These are phyloP conservation scores for Brachionus koreanus DNA, from an alignment of 1,140 invertebrate genomes.

Conservation along the genomic window DNA sequence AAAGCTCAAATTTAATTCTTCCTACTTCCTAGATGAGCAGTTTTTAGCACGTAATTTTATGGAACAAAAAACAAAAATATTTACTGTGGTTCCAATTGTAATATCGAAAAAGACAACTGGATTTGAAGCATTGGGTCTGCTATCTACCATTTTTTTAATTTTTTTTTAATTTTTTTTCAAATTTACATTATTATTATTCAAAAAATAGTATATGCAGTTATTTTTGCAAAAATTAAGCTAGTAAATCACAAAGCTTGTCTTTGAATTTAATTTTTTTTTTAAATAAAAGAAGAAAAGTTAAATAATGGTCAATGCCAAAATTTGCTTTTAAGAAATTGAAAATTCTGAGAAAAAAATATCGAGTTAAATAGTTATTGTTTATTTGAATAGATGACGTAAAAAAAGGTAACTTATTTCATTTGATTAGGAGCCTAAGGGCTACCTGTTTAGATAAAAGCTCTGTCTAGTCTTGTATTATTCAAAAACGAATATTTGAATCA, in stretches of 20 bases:
- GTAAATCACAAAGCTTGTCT: neutral
- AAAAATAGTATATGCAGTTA: neutral
- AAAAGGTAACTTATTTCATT: neutral
- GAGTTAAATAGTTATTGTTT: neutral
- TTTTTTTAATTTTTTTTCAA: neutral
- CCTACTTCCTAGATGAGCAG: constrained; percentile 68
- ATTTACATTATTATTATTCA: neutral
- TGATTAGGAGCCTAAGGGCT: neutral
- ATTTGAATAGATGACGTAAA: neutral
- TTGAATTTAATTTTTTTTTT: neutral
- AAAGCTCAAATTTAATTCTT: constrained; percentile 90
- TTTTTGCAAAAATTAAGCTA: neutral
- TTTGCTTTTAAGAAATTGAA: too few species aligned
- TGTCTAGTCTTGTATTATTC: neutral
- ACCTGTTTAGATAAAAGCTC: neutral
- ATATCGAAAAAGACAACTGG: constrained; percentile 83
- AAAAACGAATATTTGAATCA: neutral
- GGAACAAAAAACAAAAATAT: constrained; percentile 44
- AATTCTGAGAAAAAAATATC: too few species aligned
- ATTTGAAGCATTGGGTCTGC: constrained; percentile 61
- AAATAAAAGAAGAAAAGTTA: too few species aligned
- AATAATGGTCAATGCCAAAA: too few species aligned
- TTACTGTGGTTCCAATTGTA: constrained; percentile 66
- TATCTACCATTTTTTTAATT: neutral
- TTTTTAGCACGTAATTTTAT: neutral